Percentiles rank a stretch among this genome's conserved stretches.
These are phyloP conservation scores for Prunella fulvescens DNA, from an alignment of 2,113 vertebrate genomes.

Conservation along the genomic window DNA sequence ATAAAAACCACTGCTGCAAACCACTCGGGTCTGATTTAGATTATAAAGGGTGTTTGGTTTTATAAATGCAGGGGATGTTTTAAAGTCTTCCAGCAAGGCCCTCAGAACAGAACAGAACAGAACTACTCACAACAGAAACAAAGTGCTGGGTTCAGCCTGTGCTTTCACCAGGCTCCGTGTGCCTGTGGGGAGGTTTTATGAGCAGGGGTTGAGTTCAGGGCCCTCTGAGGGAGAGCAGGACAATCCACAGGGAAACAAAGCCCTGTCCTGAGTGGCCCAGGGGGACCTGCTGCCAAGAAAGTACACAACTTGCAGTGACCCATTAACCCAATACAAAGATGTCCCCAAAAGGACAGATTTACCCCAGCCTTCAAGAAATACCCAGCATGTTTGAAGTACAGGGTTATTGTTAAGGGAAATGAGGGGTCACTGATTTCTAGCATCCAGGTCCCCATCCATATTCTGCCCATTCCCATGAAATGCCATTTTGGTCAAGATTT, in stretches of 20 bases:
- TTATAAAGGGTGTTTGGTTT: background rate
- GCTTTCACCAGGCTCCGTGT: background rate
- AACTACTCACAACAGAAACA: background rate
- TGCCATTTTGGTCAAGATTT: background rate
- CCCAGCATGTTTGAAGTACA: background rate
- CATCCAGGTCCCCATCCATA: background rate
- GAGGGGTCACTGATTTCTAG: background rate
- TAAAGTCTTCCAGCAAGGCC: background rate
- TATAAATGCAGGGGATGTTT: background rate
- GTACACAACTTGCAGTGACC: background rate
- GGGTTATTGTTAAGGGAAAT: background rate
- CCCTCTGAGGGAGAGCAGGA: background rate
- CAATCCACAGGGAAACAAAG: background rate
- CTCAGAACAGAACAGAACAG: background rate
- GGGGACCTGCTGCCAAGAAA: background rate
- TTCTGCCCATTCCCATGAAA: background rate
- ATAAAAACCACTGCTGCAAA: constrained; percentile 7
- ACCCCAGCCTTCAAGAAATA: background rate
- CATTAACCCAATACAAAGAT: background rate
- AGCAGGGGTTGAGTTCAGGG: background rate
- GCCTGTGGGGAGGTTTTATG: background rate
- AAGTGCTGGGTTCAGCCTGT: background rate
- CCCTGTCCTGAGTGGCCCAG: background rate
- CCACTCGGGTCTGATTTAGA: background rate
- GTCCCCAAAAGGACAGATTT: background rate